These are phyloP conservation scores for Limosa lapponica DNA, from an alignment of 2,797 vertebrate genomes.

Conservation along the genomic window DNA sequence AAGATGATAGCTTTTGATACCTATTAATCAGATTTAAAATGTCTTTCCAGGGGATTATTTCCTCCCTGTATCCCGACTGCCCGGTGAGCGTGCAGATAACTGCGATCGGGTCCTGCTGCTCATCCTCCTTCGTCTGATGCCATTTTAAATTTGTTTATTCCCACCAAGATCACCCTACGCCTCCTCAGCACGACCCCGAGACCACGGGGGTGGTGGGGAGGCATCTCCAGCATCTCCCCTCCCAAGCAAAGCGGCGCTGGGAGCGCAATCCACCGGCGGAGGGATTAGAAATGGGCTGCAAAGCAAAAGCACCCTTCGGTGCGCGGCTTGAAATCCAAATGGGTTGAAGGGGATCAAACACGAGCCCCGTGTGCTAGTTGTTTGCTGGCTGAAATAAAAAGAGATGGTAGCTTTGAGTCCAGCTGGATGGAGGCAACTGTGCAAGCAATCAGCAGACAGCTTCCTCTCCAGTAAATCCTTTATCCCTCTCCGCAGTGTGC, in stretches of 20 bases:
- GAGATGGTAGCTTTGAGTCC: neutral
- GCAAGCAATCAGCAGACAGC: neutral
- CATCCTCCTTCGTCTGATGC: neutral
- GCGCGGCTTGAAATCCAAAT: neutral
- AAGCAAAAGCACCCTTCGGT: neutral
- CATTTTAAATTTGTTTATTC: neutral
- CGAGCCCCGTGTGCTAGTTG: neutral
- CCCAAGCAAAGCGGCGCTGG: fast-evolving
- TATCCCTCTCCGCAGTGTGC: neutral
- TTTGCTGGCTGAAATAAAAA: neutral
- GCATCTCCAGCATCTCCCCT: neutral
- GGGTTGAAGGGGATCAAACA: neutral
- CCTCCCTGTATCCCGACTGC: neutral
- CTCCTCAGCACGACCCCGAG: fast-evolving
- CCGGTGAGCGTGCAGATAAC: neutral
- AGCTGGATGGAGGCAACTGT: neutral
- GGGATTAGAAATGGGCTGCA: neutral
- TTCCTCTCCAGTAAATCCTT: neutral
- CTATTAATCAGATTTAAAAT: neutral
- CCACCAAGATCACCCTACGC: too few relatives aligned
- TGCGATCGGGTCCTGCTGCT: neutral
- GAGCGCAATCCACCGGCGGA: fast-evolving
- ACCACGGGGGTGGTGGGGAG: too few relatives aligned
- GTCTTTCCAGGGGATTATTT: neutral
- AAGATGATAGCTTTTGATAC: neutral